Evolutionary conservation across 2,888 invertebrate species (phyloP), one percentile per base, ranked within the genome.

Genomic region (Cephus nigrinus): DNA sequence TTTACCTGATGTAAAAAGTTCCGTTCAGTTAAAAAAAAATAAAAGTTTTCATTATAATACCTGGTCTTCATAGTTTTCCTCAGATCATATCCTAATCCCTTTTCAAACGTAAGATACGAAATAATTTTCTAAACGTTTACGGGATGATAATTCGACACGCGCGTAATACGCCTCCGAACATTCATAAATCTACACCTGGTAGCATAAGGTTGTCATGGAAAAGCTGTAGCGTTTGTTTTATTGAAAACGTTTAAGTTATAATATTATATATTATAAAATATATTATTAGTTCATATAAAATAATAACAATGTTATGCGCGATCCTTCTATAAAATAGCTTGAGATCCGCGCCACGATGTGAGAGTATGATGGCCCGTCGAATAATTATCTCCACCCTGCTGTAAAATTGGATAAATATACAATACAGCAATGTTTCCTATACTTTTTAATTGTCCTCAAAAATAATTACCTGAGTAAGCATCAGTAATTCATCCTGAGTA

Each of bases 401-500:
- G 23, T 5, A 55, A 55, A 78, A 79, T 73, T 36, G 55, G 35
- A 72, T 34, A 23, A 76, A 73, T 55, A 55, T 23, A 55, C 9
- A 23, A 23, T 55, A 23, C 9, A 55, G 2, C 1, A 23, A 9
- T 2, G 23, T 55, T 23, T 2, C 0, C 55, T 2, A 23, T 23
- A 23, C 9, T 23, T 55, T 55, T 23, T 2, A 55, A 23, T 9
- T 9, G 23, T 55, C 40, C 40, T 55, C 0, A 2, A 2, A 9
- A 55, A 9, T 23, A 76, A 73, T 84, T 87, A 93, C 93, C 92
- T 93, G 93, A 76, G 93, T 87, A 83, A 93, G 92, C 87, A 93
- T 91, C 84, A 93, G 94, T 80, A 99, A 93, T 92, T 99, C 99
- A 91, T 99, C 98, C 91, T 99, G 98, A 12, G 99, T 99, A 92